phyloP scores from a whole-genome alignment of 1,140 invertebrate species.

The Dendrolimus punctatus region DNA sequence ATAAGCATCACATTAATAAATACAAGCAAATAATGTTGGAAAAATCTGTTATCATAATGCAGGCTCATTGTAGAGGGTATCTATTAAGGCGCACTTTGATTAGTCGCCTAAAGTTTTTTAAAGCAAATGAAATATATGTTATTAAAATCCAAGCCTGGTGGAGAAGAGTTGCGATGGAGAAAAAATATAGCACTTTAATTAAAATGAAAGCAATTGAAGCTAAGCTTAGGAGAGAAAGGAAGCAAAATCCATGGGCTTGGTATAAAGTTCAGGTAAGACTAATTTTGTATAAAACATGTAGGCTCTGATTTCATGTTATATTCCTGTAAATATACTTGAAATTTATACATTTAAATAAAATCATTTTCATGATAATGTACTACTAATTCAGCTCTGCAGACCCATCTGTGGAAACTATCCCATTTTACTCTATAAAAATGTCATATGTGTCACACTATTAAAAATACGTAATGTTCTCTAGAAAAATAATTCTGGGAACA shows the following conservation, averaged over 20 bases:
- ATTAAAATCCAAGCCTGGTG: slow-evolving; percentile 81
- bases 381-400: too few relatives aligned
- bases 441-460: too few relatives aligned
- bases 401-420: too few relatives aligned
- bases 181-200: slow-evolving; percentile 64
- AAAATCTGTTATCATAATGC: slow-evolving; percentile 69
- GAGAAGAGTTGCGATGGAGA: slow-evolving; percentile 71
- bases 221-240: slow-evolving; percentile 44
- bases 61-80: slow-evolving; percentile 77
- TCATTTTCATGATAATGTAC: too few relatives aligned
- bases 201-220: slow-evolving; percentile 56
- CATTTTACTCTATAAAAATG: too few relatives aligned
- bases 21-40: slow-evolving; percentile 50
- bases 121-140: slow-evolving; percentile 70
- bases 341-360: too few relatives aligned
- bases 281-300: slow-evolving; percentile 4
- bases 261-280: slow-evolving; percentile 69
- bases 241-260: slow-evolving; percentile 59
- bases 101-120: slow-evolving; percentile 66
- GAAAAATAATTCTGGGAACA: too few relatives aligned
- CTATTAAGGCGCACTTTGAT: slow-evolving; percentile 72
- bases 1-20: slow-evolving; percentile 53
- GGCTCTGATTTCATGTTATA: too few relatives aligned
- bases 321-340: too few relatives aligned
- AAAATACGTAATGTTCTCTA: too few relatives aligned